Evolutionary conservation across 2,797 vertebrate species (phyloP).

Genomic region (Clarias platycephalus): DNA sequence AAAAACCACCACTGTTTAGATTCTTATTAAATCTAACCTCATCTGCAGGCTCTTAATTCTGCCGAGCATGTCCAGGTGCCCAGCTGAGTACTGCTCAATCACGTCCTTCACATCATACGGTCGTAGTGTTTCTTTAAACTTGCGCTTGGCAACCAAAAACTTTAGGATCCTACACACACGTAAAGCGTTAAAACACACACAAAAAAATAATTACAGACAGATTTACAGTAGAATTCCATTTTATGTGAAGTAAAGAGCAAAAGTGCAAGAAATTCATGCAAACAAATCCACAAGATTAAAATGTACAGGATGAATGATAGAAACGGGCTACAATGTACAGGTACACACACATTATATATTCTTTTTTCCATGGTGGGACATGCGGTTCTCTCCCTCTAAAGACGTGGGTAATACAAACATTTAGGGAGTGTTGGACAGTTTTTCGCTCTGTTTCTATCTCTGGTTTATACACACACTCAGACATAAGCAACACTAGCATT

Average conservation of each 20-base stretch:
- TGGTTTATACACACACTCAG: neutral
- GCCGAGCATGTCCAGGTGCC: constrained; percentile 97
- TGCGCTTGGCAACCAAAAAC: constrained; percentile 96
- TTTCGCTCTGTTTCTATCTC: neutral
- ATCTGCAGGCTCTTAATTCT: constrained; percentile 95
- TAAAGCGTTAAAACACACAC: constrained; percentile 32
- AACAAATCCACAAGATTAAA: neutral
- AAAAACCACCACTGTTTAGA: neutral
- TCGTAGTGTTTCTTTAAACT: constrained; percentile 96
- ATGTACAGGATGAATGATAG: neutral
- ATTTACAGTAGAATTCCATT: too few species aligned
- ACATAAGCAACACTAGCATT: neutral
- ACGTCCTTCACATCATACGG: constrained; percentile 97
- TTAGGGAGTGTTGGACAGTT: too few species aligned
- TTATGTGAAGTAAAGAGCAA: neutral
- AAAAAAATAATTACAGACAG: neutral
- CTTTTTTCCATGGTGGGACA: neutral
- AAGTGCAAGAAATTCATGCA: neutral
- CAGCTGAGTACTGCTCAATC: constrained; percentile 97
- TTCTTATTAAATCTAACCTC: constrained; percentile 70
- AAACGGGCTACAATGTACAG: neutral
- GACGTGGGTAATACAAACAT: too few species aligned
- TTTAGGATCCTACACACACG: constrained; percentile 85
- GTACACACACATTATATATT: neutral
- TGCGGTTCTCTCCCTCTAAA: neutral